A percentile compares a stretch with the other conserved stretches of the same genome.
Evolutionary conservation across 2,888 invertebrate species (phyloP).

Genomic region (Tetanocera ferruginea): DNA sequence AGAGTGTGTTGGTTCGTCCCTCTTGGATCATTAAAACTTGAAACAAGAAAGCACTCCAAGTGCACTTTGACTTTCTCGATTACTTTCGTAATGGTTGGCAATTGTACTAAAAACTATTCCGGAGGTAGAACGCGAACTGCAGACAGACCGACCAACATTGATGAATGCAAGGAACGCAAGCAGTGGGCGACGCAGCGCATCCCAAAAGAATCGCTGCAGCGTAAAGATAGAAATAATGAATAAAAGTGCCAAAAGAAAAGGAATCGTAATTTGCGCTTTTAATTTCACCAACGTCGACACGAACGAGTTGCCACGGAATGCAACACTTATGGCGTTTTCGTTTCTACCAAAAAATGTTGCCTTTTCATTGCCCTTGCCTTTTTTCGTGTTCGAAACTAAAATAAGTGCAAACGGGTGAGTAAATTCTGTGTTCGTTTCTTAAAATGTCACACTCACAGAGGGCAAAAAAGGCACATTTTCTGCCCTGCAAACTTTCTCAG

Average conservation of each 20-base stretch:
- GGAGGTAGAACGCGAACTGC: conserved; percentile 11
- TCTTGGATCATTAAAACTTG: conserved; percentile 51
- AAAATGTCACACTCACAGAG: too few relatives aligned
- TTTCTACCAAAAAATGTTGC: too few relatives aligned
- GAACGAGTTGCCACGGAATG: neutral
- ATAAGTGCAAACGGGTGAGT: too few relatives aligned
- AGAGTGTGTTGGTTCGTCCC: conserved; percentile 40
- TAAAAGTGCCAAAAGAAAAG: neutral
- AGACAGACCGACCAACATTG: neutral
- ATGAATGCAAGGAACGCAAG: neutral
- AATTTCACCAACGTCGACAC: neutral
- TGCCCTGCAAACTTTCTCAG: too few relatives aligned
- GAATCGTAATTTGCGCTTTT: neutral
- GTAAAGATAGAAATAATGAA: neutral
- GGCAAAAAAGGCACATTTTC: too few relatives aligned
- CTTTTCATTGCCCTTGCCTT: too few relatives aligned
- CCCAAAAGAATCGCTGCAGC: conserved; percentile 6
- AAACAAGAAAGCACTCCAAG: conserved; percentile 44
- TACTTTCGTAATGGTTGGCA: conserved; percentile 47
- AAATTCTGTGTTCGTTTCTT: too few relatives aligned
- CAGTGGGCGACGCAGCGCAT: neutral
- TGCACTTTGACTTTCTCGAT: conserved; percentile 54
- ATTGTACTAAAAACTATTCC: conserved; percentile 35
- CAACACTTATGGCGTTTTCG: too few relatives aligned
- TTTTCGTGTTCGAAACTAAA: too few relatives aligned